Conservation (phyloP, 2,113 vertebrate genomes). For the Phyllostomus discolor region DNA sequence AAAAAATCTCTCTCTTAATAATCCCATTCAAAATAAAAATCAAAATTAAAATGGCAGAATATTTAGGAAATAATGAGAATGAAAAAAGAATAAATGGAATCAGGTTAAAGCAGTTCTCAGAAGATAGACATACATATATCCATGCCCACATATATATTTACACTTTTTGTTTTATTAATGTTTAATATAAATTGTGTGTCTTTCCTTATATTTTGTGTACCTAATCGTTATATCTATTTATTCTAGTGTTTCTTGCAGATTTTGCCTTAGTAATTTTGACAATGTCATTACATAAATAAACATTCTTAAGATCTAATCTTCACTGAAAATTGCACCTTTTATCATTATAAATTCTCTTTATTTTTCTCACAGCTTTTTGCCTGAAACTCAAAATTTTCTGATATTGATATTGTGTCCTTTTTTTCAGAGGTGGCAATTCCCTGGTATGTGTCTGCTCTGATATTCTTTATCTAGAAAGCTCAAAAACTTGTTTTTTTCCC, state of each 20-base stretch:
- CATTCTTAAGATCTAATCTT: background rate
- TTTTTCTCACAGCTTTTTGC: background rate
- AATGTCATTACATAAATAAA: background rate
- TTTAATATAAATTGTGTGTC: background rate
- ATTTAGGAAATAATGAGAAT: constrained; percentile 1
- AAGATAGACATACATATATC: background rate
- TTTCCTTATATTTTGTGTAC: background rate
- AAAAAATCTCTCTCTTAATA: background rate
- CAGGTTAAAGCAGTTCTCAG: background rate
- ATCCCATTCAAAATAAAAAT: background rate
- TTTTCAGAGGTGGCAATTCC: background rate
- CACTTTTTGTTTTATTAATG: background rate
- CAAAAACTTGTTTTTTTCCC: background rate
- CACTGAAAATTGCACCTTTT: background rate
- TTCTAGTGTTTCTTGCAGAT: background rate
- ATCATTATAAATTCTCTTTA: background rate
- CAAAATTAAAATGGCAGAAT: background rate
- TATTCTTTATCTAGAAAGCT: background rate
- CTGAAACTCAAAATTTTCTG: background rate
- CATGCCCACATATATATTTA: background rate
- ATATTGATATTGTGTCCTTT: background rate
- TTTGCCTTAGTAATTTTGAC: background rate
- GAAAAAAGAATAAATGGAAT: background rate
- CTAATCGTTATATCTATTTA: background rate
- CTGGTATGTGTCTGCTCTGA: background rate